phyloP scores from a whole-genome alignment of 92 coral and sea anemone species.

The Umimayanthus chanpuru region DNA sequence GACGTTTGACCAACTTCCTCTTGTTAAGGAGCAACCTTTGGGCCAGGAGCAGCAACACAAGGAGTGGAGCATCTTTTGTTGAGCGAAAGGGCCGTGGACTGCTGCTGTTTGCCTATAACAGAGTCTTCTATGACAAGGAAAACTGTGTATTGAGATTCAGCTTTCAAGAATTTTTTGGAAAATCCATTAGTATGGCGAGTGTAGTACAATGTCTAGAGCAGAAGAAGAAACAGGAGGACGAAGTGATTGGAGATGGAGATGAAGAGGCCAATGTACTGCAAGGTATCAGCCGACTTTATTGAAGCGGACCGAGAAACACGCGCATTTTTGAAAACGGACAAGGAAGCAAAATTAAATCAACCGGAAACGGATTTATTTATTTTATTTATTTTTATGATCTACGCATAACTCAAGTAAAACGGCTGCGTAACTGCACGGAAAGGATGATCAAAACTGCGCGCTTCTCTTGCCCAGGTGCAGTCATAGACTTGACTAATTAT shows the following conservation, averaged over 20 bases:
- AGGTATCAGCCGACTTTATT: too few relatives aligned
- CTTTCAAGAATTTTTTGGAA: neutral
- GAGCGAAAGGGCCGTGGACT: constrained; percentile 27
- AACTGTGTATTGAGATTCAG: neutral
- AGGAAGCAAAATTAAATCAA: too few relatives aligned
- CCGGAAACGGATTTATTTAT: too few relatives aligned
- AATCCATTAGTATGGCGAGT: neutral
- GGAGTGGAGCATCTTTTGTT: neutral
- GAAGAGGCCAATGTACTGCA: too few relatives aligned
- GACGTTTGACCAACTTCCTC: neutral
- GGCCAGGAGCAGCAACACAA: neutral
- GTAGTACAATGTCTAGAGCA: neutral
- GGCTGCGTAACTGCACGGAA: too few relatives aligned
- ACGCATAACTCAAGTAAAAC: too few relatives aligned
- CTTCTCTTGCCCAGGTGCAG: too few relatives aligned
- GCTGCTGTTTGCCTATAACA: constrained; percentile 8
- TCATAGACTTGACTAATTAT: too few relatives aligned
- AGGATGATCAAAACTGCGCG: too few relatives aligned
- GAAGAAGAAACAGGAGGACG: neutral
- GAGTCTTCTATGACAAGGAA: constrained; percentile 3
- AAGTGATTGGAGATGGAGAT: too few relatives aligned
- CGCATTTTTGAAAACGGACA: too few relatives aligned
- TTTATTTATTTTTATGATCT: too few relatives aligned
- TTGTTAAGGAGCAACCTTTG: neutral
- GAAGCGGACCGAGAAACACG: neutral